Evolutionary conservation across 2,113 vertebrate genomes (phyloP).

Genomic region (Bungarus multicinctus): DNA sequence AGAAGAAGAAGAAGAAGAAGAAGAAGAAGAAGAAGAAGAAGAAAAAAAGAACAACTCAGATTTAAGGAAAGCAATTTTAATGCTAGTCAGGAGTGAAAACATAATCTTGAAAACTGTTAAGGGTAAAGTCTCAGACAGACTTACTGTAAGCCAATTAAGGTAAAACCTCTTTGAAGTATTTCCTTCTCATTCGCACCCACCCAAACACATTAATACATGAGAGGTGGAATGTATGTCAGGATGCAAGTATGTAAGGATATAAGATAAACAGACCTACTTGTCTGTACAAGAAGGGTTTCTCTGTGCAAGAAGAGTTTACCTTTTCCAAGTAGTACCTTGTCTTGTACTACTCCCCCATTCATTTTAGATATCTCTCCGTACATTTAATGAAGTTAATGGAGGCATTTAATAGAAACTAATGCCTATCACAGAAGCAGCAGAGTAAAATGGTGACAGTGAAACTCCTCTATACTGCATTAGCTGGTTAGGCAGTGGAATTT

Average conservation of each 20-base stretch:
- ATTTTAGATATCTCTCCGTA: neutral
- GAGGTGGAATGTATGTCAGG: neutral
- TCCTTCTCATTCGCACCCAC: neutral
- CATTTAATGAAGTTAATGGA: neutral
- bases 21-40: fast-evolving
- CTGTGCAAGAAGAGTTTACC: too few species aligned
- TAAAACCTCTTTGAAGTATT: neutral
- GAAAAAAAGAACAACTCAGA: neutral
- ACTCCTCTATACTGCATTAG: neutral
- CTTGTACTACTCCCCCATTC: neutral
- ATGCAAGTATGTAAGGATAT: neutral
- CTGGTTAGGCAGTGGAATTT: neutral
- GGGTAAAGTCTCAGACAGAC: neutral
- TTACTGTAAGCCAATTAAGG: neutral
- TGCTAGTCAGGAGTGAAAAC: neutral
- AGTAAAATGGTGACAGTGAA: neutral
- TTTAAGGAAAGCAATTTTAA: neutral
- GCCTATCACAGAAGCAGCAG: neutral
- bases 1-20: neutral
- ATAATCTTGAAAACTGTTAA: neutral
- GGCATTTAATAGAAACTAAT: neutral
- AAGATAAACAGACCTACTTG: neutral
- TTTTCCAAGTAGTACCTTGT: neutral
- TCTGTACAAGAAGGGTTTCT: too few species aligned
- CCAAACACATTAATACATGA: neutral